Percentiles rank a stretch among this genome's conserved stretches.
phyloP scores from a whole-genome alignment of 2,113 vertebrate species.

The Herpetotheres cachinnans region DNA sequence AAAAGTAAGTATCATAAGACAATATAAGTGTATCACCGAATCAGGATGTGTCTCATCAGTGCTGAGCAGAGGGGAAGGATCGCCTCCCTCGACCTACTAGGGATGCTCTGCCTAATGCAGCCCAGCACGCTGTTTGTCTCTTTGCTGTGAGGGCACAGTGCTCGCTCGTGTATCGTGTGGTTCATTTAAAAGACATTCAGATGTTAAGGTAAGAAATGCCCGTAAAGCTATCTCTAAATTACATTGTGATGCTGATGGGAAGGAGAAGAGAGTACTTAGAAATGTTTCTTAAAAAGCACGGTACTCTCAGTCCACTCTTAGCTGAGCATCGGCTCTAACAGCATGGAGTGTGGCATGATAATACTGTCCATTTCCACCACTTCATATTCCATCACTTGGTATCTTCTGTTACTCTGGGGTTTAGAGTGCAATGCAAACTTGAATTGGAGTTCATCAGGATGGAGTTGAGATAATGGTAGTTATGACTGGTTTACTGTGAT shows the following conservation, averaged over 20 bases:
- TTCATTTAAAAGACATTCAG: background rate
- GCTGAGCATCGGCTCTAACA: background rate
- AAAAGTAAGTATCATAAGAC: background rate
- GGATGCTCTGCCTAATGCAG: background rate
- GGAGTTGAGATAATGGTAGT: background rate
- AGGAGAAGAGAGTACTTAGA: background rate
- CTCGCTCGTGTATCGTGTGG: background rate
- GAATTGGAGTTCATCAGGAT: background rate
- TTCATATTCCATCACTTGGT: too few species aligned
- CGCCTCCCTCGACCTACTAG: background rate
- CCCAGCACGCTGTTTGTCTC: background rate
- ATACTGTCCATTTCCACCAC: background rate
- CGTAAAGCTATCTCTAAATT: background rate
- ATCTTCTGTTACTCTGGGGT: background rate
- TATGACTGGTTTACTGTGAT: background rate
- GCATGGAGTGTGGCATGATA: background rate
- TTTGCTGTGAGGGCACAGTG: background rate
- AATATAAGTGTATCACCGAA: accelerated
- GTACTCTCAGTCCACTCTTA: background rate
- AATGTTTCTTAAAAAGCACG: background rate
- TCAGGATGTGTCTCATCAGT: accelerated
- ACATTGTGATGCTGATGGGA: background rate
- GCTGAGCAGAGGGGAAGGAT: background rate
- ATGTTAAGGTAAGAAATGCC: background rate
- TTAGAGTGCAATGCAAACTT: background rate